Conservation (phyloP, 2,113 vertebrate genomes). For the Buteo buteo region DNA sequence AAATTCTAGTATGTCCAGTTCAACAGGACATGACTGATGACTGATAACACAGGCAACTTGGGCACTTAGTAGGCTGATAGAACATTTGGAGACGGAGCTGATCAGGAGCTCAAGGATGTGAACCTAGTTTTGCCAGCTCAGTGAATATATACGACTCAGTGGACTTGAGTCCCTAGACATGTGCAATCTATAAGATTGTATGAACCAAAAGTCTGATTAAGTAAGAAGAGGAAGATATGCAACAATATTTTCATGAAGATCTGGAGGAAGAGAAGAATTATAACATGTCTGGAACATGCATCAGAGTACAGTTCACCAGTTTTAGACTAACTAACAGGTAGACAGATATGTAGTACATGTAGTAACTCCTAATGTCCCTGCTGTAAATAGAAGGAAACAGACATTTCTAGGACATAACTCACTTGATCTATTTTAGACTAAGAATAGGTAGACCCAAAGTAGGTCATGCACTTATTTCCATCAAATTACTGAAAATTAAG, state of each 20-base stretch:
- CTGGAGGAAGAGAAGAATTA: background rate
- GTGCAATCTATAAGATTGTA: background rate
- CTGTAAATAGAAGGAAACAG: background rate
- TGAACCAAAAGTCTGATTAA: background rate
- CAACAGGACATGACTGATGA: background rate
- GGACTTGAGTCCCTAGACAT: background rate
- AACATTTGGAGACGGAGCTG: background rate
- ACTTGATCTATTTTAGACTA: background rate
- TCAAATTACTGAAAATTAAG: background rate
- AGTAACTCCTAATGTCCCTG: background rate
- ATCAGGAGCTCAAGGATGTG: background rate
- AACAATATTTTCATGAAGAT: background rate
- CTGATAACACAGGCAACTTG: background rate
- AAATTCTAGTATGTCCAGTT: background rate
- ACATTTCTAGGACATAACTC: slow-evolving; percentile 2
- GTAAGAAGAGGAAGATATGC: background rate
- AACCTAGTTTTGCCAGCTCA: background rate
- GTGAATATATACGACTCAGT: background rate
- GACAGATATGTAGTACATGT: background rate
- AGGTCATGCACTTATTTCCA: background rate
- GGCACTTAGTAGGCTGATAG: background rate
- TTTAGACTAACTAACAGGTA: background rate
- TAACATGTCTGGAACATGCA: background rate
- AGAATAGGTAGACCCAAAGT: slow-evolving; percentile 1
- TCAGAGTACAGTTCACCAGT: background rate